These are phyloP conservation scores for Oligia latruncula DNA, from an alignment of 2,888 invertebrate genomes.

Conservation along the genomic window DNA sequence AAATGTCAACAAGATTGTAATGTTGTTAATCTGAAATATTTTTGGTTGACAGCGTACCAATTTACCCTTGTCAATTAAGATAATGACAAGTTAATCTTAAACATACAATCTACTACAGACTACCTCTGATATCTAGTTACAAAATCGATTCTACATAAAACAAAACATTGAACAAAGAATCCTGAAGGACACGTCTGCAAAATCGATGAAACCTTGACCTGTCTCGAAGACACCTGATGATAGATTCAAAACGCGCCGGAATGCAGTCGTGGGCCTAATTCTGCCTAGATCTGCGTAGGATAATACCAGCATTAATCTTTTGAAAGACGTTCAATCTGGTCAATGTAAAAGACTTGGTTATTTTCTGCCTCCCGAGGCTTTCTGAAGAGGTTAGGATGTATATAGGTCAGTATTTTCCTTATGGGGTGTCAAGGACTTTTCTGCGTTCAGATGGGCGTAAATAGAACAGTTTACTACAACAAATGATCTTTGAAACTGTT, in stretches of 20 bases:
- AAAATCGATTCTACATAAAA: not conserved
- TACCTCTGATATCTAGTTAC: not conserved
- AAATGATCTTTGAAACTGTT: not conserved
- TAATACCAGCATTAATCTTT: conserved; percentile 62
- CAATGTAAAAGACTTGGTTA: conserved; percentile 38
- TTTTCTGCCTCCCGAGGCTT: conserved; percentile 13
- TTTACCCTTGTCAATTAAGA: not conserved
- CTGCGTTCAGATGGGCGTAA: conserved; percentile 28
- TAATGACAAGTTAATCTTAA: not conserved
- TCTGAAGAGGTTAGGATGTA: conserved; percentile 49
- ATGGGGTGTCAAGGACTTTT: conserved; percentile 55
- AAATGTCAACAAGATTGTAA: no score
- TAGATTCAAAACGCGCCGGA: conserved; percentile 36
- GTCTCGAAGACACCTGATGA: conserved; percentile 52
- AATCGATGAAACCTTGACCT: conserved; percentile 50
- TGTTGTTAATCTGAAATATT: no score
- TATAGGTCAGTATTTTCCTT: conserved; percentile 61
- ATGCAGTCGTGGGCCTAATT: conserved; percentile 69
- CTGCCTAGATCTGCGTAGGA: conserved; percentile 73
- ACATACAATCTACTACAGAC: not conserved
- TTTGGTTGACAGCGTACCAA: no score
- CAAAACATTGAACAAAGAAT: conserved; percentile 8
- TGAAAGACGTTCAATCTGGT: conserved; percentile 50
- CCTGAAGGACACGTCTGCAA: conserved; percentile 38
- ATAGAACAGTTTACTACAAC: conserved; percentile 16